phyloP scores from a whole-genome alignment of 2,888 invertebrate species.

The Drosophila tripunctata region DNA sequence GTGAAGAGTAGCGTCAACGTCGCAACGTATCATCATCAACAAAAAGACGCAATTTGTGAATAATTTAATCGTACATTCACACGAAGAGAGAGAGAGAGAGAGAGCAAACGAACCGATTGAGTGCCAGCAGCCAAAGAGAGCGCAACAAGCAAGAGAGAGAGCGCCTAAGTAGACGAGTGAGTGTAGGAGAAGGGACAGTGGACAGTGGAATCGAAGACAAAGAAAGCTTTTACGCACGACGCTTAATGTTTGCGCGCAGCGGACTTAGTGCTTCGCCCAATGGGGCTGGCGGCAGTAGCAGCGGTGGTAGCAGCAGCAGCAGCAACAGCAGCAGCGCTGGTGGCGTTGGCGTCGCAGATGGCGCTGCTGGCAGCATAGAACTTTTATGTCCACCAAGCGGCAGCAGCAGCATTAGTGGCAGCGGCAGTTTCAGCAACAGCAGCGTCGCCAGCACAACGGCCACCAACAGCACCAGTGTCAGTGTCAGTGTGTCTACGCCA shows the following conservation, averaged over 20 bases:
- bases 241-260: slow-evolving; percentile 61
- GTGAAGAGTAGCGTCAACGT: slow-evolving; percentile 13
- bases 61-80: slow-evolving; percentile 77
- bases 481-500: slow-evolving; percentile 48
- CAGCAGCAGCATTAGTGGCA: slow-evolving; percentile 62
- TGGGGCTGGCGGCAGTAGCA: slow-evolving; percentile 20
- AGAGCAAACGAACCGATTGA: slow-evolving; percentile 8
- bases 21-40: slow-evolving; percentile 26
- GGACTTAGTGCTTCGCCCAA: slow-evolving; percentile 46
- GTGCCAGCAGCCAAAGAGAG: background rate
- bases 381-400: slow-evolving; percentile 66
- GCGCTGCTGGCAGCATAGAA: slow-evolving; percentile 60
- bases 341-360: background rate
- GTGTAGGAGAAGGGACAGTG: background rate
- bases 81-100: slow-evolving; percentile 39
- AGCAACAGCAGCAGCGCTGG: slow-evolving; percentile 10
- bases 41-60: slow-evolving; percentile 77
- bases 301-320: slow-evolving; percentile 5
- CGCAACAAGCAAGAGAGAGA: background rate
- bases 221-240: slow-evolving; percentile 15
- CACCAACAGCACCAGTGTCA: slow-evolving; percentile 64
- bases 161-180: background rate
- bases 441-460: slow-evolving; percentile 53
- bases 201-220: slow-evolving; percentile 4
- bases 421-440: slow-evolving; percentile 62